Conservation (phyloP, 2,113 vertebrate genomes). For the Haliaeetus leucogaster region DNA sequence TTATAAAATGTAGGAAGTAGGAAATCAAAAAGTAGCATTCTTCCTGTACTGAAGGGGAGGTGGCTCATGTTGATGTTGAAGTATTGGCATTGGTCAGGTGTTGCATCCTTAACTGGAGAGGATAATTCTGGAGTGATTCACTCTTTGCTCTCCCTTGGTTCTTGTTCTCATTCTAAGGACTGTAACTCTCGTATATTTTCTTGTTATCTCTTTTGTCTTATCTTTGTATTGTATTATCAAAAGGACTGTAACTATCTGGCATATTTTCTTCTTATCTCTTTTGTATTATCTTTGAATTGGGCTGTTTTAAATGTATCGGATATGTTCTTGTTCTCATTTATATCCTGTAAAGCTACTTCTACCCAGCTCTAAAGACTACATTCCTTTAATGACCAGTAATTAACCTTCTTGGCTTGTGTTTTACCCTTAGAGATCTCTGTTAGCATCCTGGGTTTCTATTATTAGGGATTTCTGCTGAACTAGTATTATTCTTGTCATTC, state of each 20-base stretch:
- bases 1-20: neutral
- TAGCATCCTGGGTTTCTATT: neutral
- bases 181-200: neutral
- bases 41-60: neutral
- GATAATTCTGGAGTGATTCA: neutral
- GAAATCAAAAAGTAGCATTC: neutral
- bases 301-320: neutral
- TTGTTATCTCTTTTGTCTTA: neutral
- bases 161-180: neutral
- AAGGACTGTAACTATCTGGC: neutral
- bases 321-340: neutral
- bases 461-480: neutral
- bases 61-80: neutral
- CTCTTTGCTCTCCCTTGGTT: neutral
- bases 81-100: neutral
- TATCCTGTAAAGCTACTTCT: neutral
- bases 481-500: neutral
- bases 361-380: neutral
- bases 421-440: neutral
- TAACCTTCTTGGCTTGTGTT: neutral
- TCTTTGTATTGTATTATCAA: neutral
- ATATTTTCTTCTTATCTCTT: neutral
- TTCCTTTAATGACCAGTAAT: neutral
- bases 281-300: neutral
- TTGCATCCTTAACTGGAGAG: neutral